Conservation (phyloP, 2,113 vertebrate species). For the Delphinus delphis region DNA sequence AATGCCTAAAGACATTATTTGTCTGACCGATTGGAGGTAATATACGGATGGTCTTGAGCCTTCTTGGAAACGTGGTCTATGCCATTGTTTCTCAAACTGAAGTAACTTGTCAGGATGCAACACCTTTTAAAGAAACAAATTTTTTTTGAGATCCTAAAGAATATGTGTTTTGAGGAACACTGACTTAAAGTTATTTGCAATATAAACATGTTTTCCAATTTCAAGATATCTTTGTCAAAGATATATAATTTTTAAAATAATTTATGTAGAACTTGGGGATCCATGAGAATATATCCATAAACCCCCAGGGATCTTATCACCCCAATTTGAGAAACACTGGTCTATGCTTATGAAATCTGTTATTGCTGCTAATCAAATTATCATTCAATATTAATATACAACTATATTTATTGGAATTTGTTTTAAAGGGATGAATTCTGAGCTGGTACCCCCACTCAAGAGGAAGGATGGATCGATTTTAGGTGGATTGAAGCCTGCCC, state of each 20-base stretch:
- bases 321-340: constrained; percentile 53
- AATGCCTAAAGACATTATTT: not conserved
- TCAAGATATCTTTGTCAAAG: constrained; percentile 21
- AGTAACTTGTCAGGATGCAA: constrained; percentile 7
- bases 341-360: constrained; percentile 13
- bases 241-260: not conserved
- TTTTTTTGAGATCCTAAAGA: constrained; percentile 29
- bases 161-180: constrained; percentile 42
- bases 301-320: constrained; percentile 44
- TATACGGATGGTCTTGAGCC: not conserved
- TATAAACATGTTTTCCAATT: constrained; percentile 31
- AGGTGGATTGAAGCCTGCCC: constrained; percentile 1
- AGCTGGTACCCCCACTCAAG: not conserved
- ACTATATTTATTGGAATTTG: constrained; percentile 47
- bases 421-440: constrained; percentile 66
- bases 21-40: not conserved
- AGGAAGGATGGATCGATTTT: constrained; percentile 36
- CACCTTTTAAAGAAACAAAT: constrained; percentile 10
- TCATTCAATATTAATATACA: not conserved
- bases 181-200: constrained; percentile 46
- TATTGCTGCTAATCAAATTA: constrained; percentile 31
- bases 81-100: constrained; percentile 24
- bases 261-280: not conserved
- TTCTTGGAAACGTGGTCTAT: not conserved
- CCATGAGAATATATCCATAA: constrained; percentile 40